Percentiles rank a stretch among this genome's conserved stretches.
These are phyloP conservation scores for Adelognathus sp. DNA, from an alignment of 2,888 invertebrate genomes.

Conservation along the genomic window DNA sequence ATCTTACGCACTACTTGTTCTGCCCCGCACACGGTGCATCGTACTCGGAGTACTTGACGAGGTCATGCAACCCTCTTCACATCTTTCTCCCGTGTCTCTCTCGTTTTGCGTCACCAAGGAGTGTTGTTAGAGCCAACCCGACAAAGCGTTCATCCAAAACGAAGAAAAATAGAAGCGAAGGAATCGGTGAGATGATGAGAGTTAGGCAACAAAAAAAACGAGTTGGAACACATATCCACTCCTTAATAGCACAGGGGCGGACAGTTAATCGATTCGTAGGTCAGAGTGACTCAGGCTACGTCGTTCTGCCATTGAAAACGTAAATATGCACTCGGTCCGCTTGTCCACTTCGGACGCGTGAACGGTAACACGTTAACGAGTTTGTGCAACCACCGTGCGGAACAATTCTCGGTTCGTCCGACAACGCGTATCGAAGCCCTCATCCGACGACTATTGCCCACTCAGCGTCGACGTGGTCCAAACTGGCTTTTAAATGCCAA, in stretches of 20 bases:
- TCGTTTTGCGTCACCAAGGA: neutral
- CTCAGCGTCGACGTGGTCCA: constrained; percentile 2
- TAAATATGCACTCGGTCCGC: constrained; percentile 3
- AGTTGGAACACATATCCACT: neutral
- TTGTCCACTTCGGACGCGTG: constrained; percentile 17
- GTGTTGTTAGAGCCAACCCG: neutral
- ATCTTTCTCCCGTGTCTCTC: neutral
- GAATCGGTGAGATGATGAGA: neutral
- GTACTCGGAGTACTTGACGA: neutral
- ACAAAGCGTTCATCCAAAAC: neutral
- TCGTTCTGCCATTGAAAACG: neutral
- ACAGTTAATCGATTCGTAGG: neutral
- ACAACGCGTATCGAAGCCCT: neutral
- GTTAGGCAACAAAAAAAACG: neutral
- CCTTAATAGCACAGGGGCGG: neutral
- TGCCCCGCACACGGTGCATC: neutral
- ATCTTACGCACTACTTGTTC: neutral
- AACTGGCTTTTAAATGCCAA: constrained; percentile 7
- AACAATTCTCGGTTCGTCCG: neutral
- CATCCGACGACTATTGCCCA: neutral
- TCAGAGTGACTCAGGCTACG: neutral
- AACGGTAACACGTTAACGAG: constrained; percentile 15
- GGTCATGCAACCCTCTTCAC: neutral
- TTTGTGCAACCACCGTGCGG: constrained; percentile 3
- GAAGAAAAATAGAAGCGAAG: neutral